Evolutionary conservation across 2,113 vertebrate genomes (phyloP), one percentile per base, ranked within the genome.

Genomic region (Eptatretus burgeri): DNA sequence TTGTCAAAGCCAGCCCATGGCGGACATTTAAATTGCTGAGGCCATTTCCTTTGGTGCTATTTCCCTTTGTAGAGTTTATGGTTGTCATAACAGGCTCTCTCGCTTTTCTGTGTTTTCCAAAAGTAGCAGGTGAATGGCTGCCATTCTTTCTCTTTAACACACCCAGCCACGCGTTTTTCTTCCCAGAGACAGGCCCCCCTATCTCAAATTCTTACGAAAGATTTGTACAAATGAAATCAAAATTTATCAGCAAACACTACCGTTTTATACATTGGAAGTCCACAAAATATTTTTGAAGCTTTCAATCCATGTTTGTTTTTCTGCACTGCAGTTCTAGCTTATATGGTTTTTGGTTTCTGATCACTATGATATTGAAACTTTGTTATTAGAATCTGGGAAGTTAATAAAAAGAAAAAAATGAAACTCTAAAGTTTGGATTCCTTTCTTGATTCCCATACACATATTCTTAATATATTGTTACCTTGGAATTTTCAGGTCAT

Each of bases 51-150:
- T 11, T 17, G 56, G 56, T 60, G 56, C 56, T 60, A 17, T 17
- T n/a, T 60, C 56, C n/a, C n/a, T 20, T 20, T 60, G 56, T 60
- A 13, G 56, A 17, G n/a, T 20, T 9, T 20, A 13, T 17, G 20
- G 56, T 60, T 20, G 56, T 17, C 20, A 20, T 10, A n/a, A 60
- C 20, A 17, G n/a, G n/a, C n/a, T 60, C 20, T 10, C n/a, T 20
- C 56, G 20, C 56, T 60, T 60, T 60, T 13, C 56, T 20, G 20
- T 60, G 56, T 60, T 60, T 60, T 60, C 56, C 56, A 60, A 60
- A 60, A 60, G 56, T 60, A 20, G 56, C 56, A n/a, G n/a, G 56
- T 60, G 56, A 20, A 60, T 60, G 56, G 20, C 56, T 60, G 56
- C n/a, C 20, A 17, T 60, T 17, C 12, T n/a, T 60, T 60, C 20